phyloP scores from a whole-genome alignment of 1,140 invertebrate genomes.

The Matsumurasca onukii region DNA sequence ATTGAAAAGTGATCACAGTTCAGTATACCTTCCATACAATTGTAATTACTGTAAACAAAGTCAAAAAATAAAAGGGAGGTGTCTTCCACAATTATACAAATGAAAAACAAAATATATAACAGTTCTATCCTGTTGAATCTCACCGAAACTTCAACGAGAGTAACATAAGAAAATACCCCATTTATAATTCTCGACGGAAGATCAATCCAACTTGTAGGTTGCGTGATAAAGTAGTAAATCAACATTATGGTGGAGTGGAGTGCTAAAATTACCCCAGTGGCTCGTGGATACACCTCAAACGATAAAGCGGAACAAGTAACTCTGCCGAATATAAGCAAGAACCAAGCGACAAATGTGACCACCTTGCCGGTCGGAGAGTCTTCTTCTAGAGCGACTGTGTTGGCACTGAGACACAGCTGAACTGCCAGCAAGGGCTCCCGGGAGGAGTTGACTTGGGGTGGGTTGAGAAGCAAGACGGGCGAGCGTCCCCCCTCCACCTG shows the following conservation, averaged over 20 bases:
- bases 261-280: slow-evolving; percentile 12
- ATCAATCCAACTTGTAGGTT: slow-evolving; percentile 6
- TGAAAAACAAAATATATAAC: slow-evolving; percentile 31
- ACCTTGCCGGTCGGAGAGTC: slow-evolving; percentile 36
- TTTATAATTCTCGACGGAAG: background rate
- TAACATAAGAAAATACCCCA: background rate
- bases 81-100: slow-evolving; percentile 31
- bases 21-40: background rate
- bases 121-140: slow-evolving; percentile 32
- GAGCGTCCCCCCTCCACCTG: slow-evolving; percentile 35
- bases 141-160: slow-evolving; percentile 36
- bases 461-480: slow-evolving; percentile 27
- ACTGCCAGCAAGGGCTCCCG: background rate
- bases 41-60: background rate
- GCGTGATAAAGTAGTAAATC: slow-evolving; percentile 30
- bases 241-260: slow-evolving; percentile 32
- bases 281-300: slow-evolving; percentile 22
- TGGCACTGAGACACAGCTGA: background rate
- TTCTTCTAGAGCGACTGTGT: slow-evolving; percentile 26
- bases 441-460: background rate
- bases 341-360: slow-evolving; percentile 36
- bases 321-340: slow-evolving; percentile 33
- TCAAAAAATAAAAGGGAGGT: background rate
- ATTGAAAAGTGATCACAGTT: background rate
- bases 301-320: slow-evolving; percentile 29